Percentiles rank a stretch among this genome's conserved stretches.
These are phyloP conservation scores for Tapirus terrestris DNA, from an alignment of 2,113 vertebrate genomes.

Conservation along the genomic window DNA sequence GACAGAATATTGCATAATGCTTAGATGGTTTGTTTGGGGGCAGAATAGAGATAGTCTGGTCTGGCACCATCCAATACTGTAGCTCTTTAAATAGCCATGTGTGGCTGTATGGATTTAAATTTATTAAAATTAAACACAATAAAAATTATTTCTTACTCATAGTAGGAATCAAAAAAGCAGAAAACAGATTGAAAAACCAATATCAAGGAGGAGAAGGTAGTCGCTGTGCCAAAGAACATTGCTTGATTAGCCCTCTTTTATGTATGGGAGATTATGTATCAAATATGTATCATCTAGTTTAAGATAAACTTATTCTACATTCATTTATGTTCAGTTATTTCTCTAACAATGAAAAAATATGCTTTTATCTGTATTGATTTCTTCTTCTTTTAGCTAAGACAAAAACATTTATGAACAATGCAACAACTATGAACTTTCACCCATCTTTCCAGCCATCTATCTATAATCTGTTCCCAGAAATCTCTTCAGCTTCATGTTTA, in stretches of 20 bases:
- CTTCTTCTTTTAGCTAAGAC: background rate
- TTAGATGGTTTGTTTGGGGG: background rate
- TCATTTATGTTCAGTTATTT: background rate
- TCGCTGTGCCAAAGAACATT: background rate
- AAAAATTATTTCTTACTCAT: background rate
- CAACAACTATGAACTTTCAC: background rate
- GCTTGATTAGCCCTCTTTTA: background rate
- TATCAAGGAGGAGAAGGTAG: background rate
- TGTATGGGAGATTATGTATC: background rate
- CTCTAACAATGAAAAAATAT: background rate
- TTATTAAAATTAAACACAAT: conserved; percentile 15
- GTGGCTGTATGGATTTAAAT: background rate
- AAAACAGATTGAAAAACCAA: background rate
- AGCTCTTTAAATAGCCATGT: background rate
- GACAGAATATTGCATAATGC: background rate
- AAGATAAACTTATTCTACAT: background rate
- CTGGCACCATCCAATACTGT: background rate
- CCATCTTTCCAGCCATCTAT: background rate
- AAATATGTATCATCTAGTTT: background rate
- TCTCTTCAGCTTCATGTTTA: background rate
- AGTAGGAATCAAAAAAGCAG: background rate
- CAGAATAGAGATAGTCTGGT: background rate
- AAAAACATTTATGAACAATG: background rate
- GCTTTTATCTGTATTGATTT: background rate
- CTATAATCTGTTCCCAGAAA: background rate